Evolutionary conservation across 2,888 invertebrate species (phyloP).

Genomic region (Oasisia sp.): DNA sequence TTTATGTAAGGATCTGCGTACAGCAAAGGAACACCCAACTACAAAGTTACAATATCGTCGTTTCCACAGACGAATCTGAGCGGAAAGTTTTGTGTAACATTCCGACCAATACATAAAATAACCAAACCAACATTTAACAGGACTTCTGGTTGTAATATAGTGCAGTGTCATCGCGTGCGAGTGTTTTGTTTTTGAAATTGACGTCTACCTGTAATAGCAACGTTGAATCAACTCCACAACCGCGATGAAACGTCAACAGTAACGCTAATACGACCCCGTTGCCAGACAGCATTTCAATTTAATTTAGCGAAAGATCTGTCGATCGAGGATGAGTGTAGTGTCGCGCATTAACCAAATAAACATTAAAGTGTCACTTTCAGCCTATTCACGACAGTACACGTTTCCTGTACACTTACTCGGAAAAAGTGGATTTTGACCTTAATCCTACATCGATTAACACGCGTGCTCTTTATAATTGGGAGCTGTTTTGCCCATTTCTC

Average conservation of each 20-base stretch:
- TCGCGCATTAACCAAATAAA: neutral
- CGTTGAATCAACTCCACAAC: neutral
- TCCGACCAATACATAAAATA: neutral
- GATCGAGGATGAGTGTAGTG: neutral
- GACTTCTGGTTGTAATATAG: neutral
- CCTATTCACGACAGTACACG: neutral
- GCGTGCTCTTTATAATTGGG: neutral
- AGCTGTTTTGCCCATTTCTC: neutral
- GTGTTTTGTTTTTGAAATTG: neutral
- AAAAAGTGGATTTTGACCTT: slow-evolving; percentile 8
- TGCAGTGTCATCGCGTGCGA: neutral
- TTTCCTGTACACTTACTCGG: neutral
- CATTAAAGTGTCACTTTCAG: neutral
- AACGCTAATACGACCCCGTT: neutral
- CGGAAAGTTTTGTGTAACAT: too few species aligned
- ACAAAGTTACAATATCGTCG: too few species aligned
- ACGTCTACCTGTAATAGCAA: neutral
- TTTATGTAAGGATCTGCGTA: too few species aligned
- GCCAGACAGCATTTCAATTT: neutral
- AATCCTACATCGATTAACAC: too few species aligned
- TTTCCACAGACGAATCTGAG: too few species aligned
- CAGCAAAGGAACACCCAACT: too few species aligned
- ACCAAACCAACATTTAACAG: neutral
- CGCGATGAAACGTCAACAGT: neutral
- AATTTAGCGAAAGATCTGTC: neutral